phyloP scores from a whole-genome alignment of 2,888 invertebrate genomes.

The Dryobotodes eremita region DNA sequence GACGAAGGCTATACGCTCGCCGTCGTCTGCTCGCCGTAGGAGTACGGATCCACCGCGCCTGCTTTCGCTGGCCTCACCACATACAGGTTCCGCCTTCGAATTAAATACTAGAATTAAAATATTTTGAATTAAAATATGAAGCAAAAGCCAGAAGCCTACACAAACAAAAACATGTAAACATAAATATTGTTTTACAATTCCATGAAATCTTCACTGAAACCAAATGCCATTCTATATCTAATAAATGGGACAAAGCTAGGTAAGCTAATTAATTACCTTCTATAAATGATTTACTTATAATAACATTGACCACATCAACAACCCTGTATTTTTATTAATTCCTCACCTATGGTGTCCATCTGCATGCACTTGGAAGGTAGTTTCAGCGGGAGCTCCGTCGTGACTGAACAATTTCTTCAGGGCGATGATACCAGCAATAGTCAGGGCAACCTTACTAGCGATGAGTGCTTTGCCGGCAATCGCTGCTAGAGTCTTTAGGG shows the following conservation, averaged over 20 bases:
- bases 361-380: constrained; percentile 93
- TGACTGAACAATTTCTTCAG: constrained; percentile 94
- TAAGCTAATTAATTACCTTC: constrained; percentile 13
- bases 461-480: constrained; percentile 94
- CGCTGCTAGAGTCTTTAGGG: constrained; percentile 93
- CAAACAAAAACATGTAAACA: not conserved
- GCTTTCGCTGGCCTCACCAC: constrained; percentile 91
- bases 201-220: not conserved
- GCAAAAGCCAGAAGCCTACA: constrained; percentile 32
- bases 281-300: not conserved
- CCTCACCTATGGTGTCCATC: constrained; percentile 92
- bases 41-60: constrained; percentile 91
- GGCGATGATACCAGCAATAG: constrained; percentile 93
- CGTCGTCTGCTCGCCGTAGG: constrained; percentile 89
- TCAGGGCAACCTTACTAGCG: constrained; percentile 93
- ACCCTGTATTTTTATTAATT: constrained; percentile 4
- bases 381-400: constrained; percentile 91
- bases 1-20: constrained; percentile 76
- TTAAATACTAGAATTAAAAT: constrained; percentile 90
- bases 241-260: constrained; percentile 23
- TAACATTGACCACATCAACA: not conserved
- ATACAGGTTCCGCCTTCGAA: constrained; percentile 92
- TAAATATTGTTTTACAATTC: not conserved
- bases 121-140: constrained; percentile 65
- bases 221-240: not conserved